Conservation (phyloP, 2,888 invertebrate genomes). For the Vanessa cardui region DNA sequence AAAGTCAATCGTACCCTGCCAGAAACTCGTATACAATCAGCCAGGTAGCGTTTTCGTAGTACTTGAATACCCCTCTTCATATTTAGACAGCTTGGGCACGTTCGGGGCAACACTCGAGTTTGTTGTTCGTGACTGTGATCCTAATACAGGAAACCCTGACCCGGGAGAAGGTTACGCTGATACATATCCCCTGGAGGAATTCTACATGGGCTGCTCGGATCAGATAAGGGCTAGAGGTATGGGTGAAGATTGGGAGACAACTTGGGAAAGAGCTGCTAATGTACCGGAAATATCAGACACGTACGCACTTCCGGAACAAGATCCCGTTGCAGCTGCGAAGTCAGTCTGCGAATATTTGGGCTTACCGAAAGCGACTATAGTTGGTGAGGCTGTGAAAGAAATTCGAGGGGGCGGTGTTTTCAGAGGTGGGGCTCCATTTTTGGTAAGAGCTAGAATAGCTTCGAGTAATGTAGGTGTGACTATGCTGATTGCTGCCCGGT, state of each 20-base stretch:
- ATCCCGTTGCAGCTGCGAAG: conserved; percentile 65
- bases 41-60: conserved; percentile 93
- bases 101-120: conserved; percentile 97
- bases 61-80: conserved; percentile 83
- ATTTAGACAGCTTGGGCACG: conserved; percentile 87
- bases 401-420: conserved; percentile 87
- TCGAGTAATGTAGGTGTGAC: conserved; percentile 90
- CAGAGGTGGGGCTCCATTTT: conserved; percentile 94
- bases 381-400: conserved; percentile 72
- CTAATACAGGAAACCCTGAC: conserved; percentile 95
- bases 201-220: conserved; percentile 69
- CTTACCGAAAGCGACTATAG: conserved; percentile 59
- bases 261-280: conserved; percentile 89
- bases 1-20: conserved; percentile 87
- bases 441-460: conserved; percentile 93
- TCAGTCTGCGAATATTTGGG: conserved; percentile 73
- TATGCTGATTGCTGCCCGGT: conserved; percentile 95
- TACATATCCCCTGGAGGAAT: conserved; percentile 96
- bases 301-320: conserved; percentile 88
- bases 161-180: conserved; percentile 98
- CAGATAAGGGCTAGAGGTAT: conserved; percentile 65
- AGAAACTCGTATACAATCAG: conserved; percentile 92
- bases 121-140: conserved; percentile 97
- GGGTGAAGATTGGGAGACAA: conserved; percentile 79
- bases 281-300: conserved; percentile 94